A percentile compares a stretch with the other conserved stretches of the same genome.
These are phyloP conservation scores for Odontothrips loti DNA, from an alignment of 2,888 invertebrate genomes.

Conservation along the genomic window DNA sequence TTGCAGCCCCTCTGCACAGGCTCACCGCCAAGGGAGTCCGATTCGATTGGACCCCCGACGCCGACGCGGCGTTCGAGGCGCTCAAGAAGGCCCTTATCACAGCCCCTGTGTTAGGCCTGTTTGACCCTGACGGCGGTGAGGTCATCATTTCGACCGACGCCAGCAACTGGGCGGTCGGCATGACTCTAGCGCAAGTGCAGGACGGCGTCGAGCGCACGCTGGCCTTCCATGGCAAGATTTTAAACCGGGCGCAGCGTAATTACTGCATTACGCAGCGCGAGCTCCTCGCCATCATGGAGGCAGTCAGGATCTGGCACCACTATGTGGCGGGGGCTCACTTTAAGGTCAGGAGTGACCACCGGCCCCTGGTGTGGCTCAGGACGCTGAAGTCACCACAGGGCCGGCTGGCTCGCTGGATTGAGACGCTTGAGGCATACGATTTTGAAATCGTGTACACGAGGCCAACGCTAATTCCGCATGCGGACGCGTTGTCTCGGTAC, in stretches of 20 bases:
- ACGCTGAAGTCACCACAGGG: not conserved
- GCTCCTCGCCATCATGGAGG: not conserved
- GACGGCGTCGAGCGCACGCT: not conserved
- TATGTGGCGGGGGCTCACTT: not conserved
- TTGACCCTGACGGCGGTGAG: not conserved
- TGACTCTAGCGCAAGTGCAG: not conserved
- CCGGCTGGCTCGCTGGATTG: not conserved
- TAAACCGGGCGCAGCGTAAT: not conserved
- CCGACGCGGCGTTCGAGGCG: not conserved
- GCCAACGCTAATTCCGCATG: not conserved
- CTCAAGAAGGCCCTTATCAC: not conserved
- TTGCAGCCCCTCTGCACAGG: not conserved
- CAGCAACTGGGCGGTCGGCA: not conserved
- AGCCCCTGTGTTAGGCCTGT: not conserved
- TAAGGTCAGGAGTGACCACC: not conserved
- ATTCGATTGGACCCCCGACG: not conserved
- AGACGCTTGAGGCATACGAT: not conserved
- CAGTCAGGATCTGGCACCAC: not conserved
- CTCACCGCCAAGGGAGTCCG: not conserved
- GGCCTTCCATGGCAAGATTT: not conserved
- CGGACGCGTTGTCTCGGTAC: not conserved
- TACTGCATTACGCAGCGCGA: slow-evolving; percentile 4
- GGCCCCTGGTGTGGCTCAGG: not conserved
- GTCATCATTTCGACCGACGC: not conserved
- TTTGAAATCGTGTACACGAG: not conserved